Base-by-base conservation (phyloP, 2,888 invertebrate species). In the Acronicta psi region DNA sequence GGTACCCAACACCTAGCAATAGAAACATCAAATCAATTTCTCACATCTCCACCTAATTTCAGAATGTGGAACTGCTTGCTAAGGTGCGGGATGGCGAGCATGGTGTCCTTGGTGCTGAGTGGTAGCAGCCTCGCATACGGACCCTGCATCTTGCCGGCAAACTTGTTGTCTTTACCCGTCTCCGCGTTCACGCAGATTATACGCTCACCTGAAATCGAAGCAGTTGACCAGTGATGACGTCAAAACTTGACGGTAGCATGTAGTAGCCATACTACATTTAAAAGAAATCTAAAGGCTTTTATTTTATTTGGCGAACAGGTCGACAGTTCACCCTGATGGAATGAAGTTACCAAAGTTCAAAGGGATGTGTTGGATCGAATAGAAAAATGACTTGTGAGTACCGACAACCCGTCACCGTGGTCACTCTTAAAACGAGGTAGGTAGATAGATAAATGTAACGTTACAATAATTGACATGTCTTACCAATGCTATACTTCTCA, bases 131-230 rank as follows among this genome's bases (percentile, higher is more conserved):
- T 81, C 11, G 80, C 50, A 77, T 93, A 94, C 0, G 94, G 94
- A 0, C 93, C 94, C 25, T 84, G 85, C 92, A 93, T 92, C 69
- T 93, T 93, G 50, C 94, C 93, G 0, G 93, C 88, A 53, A 94
- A 89, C 75, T 93, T 93, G 73, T 93, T 94, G 75, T 94, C 93
- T 52, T 91, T 90, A 7, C 93, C 93, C 0, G 87, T 87, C 14
- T 85, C 90, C 16, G 88, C 89, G 72, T 91, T 89, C 16, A 93
- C 84, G 72, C 91, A 91, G 45, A 92, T 80, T 59, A 94, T 87
- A 10, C 92, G 88, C 65, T 94, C 93, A 14, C 94, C 93, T 93
- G 59, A 0, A 23, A 54, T 6, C 23, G 42, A 10, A 25, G 8
- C n/a, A 11, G 7, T 25, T 9, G 2, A 25, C 1, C 2, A 3